A percentile compares a stretch with the other conserved stretches of the same genome.
These are phyloP conservation scores for Caradrina clavipalpis DNA, from an alignment of 2,888 invertebrate genomes.

Conservation along the genomic window DNA sequence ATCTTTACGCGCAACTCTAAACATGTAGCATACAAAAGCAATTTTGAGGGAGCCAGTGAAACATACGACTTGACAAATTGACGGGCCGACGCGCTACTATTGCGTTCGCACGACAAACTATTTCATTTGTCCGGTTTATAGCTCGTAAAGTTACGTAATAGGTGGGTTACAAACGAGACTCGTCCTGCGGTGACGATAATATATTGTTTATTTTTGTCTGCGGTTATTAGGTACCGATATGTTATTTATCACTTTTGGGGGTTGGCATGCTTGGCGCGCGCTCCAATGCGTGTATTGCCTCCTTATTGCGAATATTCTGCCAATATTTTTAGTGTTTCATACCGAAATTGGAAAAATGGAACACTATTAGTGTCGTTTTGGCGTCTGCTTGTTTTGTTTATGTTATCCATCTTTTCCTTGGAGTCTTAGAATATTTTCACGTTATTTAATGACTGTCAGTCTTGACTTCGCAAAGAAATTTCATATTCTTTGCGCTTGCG, in stretches of 20 bases:
- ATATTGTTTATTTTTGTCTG: conserved; percentile 72
- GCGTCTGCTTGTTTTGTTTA: conserved; percentile 8
- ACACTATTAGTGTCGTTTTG: conserved; percentile 36
- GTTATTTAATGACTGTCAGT: conserved; percentile 13
- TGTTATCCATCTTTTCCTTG: neutral
- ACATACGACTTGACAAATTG: conserved; percentile 77
- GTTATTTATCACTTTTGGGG: conserved; percentile 64
- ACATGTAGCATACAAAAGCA: conserved; percentile 73
- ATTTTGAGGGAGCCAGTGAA: conserved; percentile 69
- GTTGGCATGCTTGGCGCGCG: conserved; percentile 56
- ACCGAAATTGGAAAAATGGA: conserved; percentile 51
- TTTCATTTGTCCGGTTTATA: conserved; percentile 81
- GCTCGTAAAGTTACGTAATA: conserved; percentile 74
- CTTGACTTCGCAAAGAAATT: neutral
- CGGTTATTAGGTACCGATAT: conserved; percentile 68
- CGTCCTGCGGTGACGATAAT: conserved; percentile 68
- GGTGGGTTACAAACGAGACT: conserved; percentile 66
- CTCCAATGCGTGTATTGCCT: conserved; percentile 55
- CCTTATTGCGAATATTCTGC: conserved; percentile 58
- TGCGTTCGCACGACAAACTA: conserved; percentile 74
- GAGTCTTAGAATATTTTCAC: conserved; percentile 18
- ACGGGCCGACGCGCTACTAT: conserved; percentile 69
- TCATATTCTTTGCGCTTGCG: neutral
- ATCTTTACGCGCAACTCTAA: conserved; percentile 66
- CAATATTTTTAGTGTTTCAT: conserved; percentile 53